phyloP scores from a whole-genome alignment of 2,113 vertebrate genomes.

The Pardalotus punctatus region DNA sequence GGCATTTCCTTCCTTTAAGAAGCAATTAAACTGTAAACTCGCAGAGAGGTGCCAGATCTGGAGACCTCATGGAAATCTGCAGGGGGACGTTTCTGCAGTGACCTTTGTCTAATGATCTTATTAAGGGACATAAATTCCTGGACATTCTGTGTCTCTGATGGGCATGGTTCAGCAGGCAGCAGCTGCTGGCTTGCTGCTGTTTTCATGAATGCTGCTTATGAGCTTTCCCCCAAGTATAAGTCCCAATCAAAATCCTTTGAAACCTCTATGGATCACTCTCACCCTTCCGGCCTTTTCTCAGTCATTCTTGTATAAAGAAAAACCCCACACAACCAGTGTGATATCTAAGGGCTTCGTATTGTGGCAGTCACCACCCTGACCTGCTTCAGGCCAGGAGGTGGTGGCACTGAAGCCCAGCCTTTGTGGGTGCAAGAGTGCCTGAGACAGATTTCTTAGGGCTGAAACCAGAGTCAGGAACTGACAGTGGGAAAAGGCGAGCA shows the following conservation, averaged over 20 bases:
- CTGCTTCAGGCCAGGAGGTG: not conserved
- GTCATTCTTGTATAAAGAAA: not conserved
- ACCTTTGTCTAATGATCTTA: slow-evolving; percentile 32
- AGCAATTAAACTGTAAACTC: slow-evolving; percentile 18
- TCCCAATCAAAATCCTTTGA: not conserved
- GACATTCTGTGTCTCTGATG: not conserved
- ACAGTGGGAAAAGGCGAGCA: not conserved
- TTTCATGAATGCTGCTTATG: not conserved
- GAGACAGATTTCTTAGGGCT: not conserved
- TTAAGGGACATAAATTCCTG: not conserved
- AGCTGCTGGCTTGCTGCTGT: not conserved
- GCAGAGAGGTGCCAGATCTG: not conserved
- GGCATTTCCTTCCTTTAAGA: not conserved
- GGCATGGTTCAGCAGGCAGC: not conserved
- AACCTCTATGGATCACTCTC: not conserved
- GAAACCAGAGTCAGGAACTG: not conserved
- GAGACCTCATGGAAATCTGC: not conserved
- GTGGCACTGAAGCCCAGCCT: not conserved
- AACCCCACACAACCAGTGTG: not conserved
- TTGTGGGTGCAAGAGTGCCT: not conserved
- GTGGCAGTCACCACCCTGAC: not conserved
- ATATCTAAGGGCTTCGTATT: not conserved
- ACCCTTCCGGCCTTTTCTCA: not conserved
- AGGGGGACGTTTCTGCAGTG: not conserved
- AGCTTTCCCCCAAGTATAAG: not conserved